phyloP scores from a whole-genome alignment of 2,888 invertebrate genomes.

The Trachelus iudaicus region DNA sequence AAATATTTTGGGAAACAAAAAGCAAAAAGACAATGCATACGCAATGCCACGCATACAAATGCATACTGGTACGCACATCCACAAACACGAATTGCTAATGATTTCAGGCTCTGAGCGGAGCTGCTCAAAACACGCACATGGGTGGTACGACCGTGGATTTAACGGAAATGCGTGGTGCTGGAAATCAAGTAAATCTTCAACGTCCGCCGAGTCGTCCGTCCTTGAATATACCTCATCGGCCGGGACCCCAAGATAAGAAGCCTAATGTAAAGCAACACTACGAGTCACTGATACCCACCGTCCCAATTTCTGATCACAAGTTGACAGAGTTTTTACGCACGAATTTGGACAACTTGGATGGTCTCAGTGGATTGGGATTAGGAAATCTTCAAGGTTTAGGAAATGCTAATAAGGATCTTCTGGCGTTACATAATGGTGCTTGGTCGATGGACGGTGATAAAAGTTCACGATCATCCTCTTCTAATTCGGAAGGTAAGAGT shows the following conservation, averaged over 20 bases:
- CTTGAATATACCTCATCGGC: conserved; percentile 61
- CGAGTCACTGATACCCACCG: conserved; percentile 59
- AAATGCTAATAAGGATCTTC: conserved; percentile 71
- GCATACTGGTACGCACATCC: no score
- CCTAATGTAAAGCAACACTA: conserved; percentile 59
- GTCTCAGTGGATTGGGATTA: conserved; percentile 64
- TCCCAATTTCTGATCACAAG: conserved; percentile 71
- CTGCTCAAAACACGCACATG: conserved; percentile 54
- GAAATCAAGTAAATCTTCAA: conserved; percentile 59
- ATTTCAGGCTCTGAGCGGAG: conserved; percentile 45
- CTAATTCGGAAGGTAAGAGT: conserved; percentile 59
- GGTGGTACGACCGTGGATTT: conserved; percentile 50
- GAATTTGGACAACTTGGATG: conserved; percentile 79
- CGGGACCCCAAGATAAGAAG: conserved; percentile 61
- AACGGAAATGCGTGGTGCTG: conserved; percentile 50
- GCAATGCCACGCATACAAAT: neutral
- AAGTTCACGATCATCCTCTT: conserved; percentile 52
- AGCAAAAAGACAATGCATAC: neutral
- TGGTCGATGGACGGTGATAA: conserved; percentile 67
- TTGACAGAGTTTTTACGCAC: conserved; percentile 78
- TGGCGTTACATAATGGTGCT: conserved; percentile 77
- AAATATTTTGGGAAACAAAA: neutral
- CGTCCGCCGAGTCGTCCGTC: conserved; percentile 63
- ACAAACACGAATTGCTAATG: no score
- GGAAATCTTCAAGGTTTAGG: conserved; percentile 55